phyloP scores from a whole-genome alignment of 2,888 invertebrate genomes.

The Meteorus colon region DNA sequence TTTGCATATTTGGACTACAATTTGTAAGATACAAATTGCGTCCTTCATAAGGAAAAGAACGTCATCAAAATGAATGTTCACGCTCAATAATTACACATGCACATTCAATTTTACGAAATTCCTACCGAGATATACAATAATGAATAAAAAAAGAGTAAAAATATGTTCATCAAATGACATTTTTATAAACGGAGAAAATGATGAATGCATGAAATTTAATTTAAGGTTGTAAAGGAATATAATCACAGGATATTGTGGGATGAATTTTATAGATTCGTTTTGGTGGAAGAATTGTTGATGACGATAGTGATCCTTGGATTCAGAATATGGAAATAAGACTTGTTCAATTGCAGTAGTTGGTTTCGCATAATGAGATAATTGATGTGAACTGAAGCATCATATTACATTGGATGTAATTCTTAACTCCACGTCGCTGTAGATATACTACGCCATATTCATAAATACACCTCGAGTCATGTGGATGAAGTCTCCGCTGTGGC shows the following conservation, averaged over 20 bases:
- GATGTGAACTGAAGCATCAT: constrained; percentile 40
- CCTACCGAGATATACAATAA: background rate
- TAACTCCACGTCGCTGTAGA: constrained; percentile 17
- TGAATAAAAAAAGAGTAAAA: too few species aligned
- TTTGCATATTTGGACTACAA: background rate
- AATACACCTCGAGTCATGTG: constrained; percentile 25
- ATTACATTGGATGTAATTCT: constrained; percentile 34
- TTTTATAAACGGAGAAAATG: too few species aligned
- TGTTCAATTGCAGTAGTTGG: constrained; percentile 36
- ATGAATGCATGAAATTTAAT: too few species aligned
- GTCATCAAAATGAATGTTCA: background rate
- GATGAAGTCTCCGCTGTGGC: constrained; percentile 33
- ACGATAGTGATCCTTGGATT: background rate
- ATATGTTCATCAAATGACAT: too few species aligned
- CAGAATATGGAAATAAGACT: background rate
- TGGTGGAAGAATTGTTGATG: background rate
- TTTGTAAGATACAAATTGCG: background rate
- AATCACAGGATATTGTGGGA: background rate
- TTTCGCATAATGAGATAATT: constrained; percentile 36
- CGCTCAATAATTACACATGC: background rate
- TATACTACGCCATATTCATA: constrained; percentile 31
- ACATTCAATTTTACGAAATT: background rate
- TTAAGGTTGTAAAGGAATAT: background rate
- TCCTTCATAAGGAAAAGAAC: background rate
- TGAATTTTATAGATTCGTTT: background rate